Base-by-base conservation (phyloP, 2,888 invertebrate species). In the Stratiomys singularior region DNA sequence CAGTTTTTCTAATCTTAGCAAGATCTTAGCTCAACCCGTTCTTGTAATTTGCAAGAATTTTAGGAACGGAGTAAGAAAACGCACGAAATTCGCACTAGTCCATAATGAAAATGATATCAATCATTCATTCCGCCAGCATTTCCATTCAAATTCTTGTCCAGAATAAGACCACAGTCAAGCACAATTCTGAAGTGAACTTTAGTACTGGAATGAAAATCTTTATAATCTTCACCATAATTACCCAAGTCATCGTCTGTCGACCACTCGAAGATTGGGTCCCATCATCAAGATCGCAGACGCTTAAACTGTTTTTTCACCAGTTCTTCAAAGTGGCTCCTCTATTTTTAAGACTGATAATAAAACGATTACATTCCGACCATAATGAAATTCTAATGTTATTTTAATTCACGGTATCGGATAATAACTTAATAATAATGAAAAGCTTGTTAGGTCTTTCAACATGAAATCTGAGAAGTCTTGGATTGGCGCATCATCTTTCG, bases 351-450 rank as follows among this genome's bases (percentile, higher is more conserved):
- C 28, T 56, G 72, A 72, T 72, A 56, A 72, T 72, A 72, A 58
- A 58, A 58, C 72, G 58, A 72, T 56, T 56, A 37, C 58, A 58
- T 5, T 7, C 37, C 74, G 44, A 2, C 58, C 74, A 60, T 74
- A 74, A 74, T 74, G 74, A 74, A 74, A 74, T 74, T 74, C 58
- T 74, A 74, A 74, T 74, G 74, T 30, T 30, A 58, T 74, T 74
- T 74, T 60, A 74, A 74, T 74, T 74, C 23, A 58, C 58, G 58
- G 74, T 44, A 74, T 60, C 60, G 58, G 74, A 74, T 74, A 74
- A 74, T 74, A 74, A 60, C 60, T 74, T 74, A 58, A 74, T 74
- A 58, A 56, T 25, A 44, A 74, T 74, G 60, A 74, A 74, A 74
- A 47, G 74, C 74, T 74, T 74, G 74, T 74, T 74, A 74, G n/a